Percentiles rank a stretch among this genome's conserved stretches.
These are phyloP conservation scores for Poecile montanus DNA, from an alignment of 2,797 vertebrate species.

Conservation along the genomic window DNA sequence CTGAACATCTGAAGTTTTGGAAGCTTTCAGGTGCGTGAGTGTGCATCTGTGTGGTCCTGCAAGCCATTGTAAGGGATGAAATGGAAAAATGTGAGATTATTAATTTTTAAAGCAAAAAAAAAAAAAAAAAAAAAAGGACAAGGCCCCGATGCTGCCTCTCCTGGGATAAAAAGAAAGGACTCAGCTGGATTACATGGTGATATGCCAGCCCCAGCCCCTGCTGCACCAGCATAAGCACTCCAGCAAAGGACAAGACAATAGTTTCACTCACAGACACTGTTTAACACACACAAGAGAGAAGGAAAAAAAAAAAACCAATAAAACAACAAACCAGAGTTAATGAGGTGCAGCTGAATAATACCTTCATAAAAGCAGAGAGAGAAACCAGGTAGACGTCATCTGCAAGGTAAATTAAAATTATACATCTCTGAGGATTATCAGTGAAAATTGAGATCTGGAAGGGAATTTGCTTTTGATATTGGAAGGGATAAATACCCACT, in stretches of 20 bases:
- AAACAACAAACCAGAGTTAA: not conserved
- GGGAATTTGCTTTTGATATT: conserved; percentile 61
- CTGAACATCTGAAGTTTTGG: not conserved
- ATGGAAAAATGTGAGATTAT: conserved; percentile 3
- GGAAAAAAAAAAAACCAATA: not conserved
- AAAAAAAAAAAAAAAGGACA: not conserved
- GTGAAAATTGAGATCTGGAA: conserved; percentile 56
- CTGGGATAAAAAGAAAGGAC: conserved; percentile 9
- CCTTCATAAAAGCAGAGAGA: conserved; percentile 16
- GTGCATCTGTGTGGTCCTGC: not conserved
- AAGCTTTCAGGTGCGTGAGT: not conserved
- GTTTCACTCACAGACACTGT: not conserved
- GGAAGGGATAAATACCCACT: conserved; percentile 36
- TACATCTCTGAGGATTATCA: conserved; percentile 42
- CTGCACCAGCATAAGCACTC: not conserved
- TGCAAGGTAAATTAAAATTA: conserved; percentile 66
- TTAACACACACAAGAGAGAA: not conserved
- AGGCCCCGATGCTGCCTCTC: not conserved
- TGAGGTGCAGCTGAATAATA: conserved; percentile 15
- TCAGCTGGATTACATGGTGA: not conserved
- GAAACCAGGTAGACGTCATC: conserved; percentile 55
- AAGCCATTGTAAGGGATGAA: not conserved
- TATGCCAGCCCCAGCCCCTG: not conserved
- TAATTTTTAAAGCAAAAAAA: conserved; percentile 23
- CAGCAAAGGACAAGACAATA: conserved; percentile 5